Base-by-base conservation (phyloP, 64 coral and sea anemone species). In the Hydrozoanthus tunicans region DNA sequence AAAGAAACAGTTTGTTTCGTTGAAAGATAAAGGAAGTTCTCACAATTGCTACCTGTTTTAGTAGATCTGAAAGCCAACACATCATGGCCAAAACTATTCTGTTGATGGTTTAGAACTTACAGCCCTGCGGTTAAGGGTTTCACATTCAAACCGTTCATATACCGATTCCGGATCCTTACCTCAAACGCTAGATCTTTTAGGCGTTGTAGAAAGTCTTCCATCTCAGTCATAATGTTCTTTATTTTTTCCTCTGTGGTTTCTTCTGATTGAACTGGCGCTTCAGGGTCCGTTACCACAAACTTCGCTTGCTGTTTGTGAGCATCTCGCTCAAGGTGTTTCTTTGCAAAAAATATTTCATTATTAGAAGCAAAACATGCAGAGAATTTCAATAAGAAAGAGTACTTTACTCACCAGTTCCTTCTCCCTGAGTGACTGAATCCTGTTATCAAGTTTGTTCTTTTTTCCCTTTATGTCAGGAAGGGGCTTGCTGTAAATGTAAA, bases 171-270 rank as follows among this genome's bases (percentile, higher is more conserved):
- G 20, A 20, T 20, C 4, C 51, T 90, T 65, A 97, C 95, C 92
- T 97, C 95, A 10, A 94, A 88, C 12, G 95, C 92, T 86, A 97
- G 58, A 78, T 97, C 95, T 82, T 94, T 83, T 5, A 97, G 85
- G 27, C 95, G 77, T 7, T 94, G 89, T 12, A 97, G 90, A 77
- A 77, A 97, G 59, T 90, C 95, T 15, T 94, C 73, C 26, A 94
- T 84, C 20, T 97, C 92, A 9, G 72, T 72, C 56, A 97, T 51
- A 17, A 88, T 67, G 24, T 88, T 17, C 10, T 58, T 75, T n/a
- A 86, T 25, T 5, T 78, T 86, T 88, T 88, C 89, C 75, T 91
- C 95, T 7, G 88, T 81, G 3, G 67, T 89, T 43, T 43, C 32
- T 43, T 43, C 32, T 43, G 32, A 43, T 43, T 43, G 32, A 64